Base-by-base conservation (phyloP, 1,140 invertebrate genomes). In the Neodiprion pinetum region DNA sequence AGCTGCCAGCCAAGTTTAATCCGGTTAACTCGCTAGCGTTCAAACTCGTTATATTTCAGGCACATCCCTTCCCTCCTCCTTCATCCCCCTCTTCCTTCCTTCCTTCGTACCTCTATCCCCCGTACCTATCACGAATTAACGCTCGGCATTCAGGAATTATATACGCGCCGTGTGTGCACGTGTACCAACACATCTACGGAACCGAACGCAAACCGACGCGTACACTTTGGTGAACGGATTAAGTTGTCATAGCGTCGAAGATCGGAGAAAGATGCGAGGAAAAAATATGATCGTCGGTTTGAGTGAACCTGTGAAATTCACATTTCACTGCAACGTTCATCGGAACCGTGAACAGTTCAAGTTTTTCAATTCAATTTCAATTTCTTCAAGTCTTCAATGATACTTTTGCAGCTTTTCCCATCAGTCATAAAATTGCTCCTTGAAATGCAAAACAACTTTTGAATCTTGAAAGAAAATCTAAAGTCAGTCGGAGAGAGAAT, bases 1-100 rank as follows among this genome's bases (percentile, higher is more conserved):
- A 69, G 67, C 67, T 69, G 67, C 67, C 67, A 69, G 67, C 67
- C 67, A 69, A 69, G 67, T 69, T 69, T 69, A 69, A 69, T 69
- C 67, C 67, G 67, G 40, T 21, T 47, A 69, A 23, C 53, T 61
- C 53, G 53, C 53, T 12, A 61, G 53, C 53, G 53, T 61, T 61
- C 53, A 61, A 61, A 61, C 53, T 61, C 53, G 53, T 61, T 61
- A 61, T 61, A 61, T 61, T 61, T 61, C 53, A 61, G 53, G 53
- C 53, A 61, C 53, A 61, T 61, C 53, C 11, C 11, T 61, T 61
- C 53, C 53, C 53, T 14, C 28, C 5, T 40, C 28, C 28, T 40
- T 40, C 28, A 40, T 40, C 5, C 28, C 28, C 28, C 28, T 40
- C 28, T 40, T 40, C 28, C 28, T 40, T 40, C 28, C 28, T 40